Percentiles rank a stretch among this genome's conserved stretches.
These are phyloP conservation scores for Platycercus adscitus DNA, from an alignment of 2,113 vertebrate genomes.

Conservation along the genomic window DNA sequence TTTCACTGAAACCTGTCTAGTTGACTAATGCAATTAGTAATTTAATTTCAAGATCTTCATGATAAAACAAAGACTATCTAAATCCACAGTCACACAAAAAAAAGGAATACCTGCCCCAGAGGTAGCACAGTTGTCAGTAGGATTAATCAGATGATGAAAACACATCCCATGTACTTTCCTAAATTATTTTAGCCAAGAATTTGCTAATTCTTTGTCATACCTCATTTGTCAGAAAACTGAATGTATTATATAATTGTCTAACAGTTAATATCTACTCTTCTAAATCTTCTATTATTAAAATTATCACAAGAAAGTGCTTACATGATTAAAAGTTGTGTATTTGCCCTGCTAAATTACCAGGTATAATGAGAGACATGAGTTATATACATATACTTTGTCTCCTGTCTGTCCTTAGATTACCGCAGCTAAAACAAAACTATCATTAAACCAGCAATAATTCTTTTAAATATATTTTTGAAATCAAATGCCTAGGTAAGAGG, in stretches of 20 bases:
- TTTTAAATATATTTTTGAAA: neutral
- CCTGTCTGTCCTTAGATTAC: neutral
- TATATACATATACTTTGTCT: neutral
- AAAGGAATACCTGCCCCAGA: neutral
- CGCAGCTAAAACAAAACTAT: neutral
- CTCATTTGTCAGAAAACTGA: neutral
- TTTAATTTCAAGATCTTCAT: neutral
- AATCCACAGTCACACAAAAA: neutral
- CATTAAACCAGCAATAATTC: neutral
- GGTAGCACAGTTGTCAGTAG: neutral
- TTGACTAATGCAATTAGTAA: neutral
- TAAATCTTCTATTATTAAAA: neutral
- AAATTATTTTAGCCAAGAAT: neutral
- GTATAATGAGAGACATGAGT: neutral
- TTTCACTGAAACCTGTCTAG: neutral
- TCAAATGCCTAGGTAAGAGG: neutral
- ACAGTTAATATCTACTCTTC: neutral
- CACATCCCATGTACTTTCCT: neutral
- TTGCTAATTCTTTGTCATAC: neutral
- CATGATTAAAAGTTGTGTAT: neutral
- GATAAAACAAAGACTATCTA: neutral
- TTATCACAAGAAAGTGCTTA: neutral
- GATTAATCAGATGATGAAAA: neutral
- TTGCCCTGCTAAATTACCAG: neutral
- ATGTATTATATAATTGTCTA: neutral